Percentiles rank a stretch among this genome's conserved stretches.
Conservation (phyloP, 1,140 invertebrate genomes). For the Stratiolaelaps scimitus region DNA sequence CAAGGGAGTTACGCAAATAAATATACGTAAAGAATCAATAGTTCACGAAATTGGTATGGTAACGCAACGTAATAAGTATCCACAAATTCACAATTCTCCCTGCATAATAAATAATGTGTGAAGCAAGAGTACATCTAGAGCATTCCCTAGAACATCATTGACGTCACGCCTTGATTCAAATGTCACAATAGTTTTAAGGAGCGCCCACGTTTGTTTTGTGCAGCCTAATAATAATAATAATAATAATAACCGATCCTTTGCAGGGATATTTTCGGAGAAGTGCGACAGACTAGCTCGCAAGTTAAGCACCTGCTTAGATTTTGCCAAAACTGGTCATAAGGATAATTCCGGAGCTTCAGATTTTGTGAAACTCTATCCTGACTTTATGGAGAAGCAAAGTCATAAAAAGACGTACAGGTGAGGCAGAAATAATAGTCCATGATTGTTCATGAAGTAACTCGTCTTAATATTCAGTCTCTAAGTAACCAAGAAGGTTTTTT, state of each 20-base stretch:
- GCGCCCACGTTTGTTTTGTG: neutral
- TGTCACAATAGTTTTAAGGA: too few species aligned
- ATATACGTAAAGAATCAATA: too few species aligned
- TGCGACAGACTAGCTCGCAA: slow-evolving; percentile 37
- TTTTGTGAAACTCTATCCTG: slow-evolving; percentile 34
- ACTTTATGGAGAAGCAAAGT: slow-evolving; percentile 38
- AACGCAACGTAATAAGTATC: too few species aligned
- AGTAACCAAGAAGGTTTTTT: slow-evolving; percentile 28
- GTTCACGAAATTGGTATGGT: too few species aligned
- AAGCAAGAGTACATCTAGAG: too few species aligned
- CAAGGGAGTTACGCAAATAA: too few species aligned
- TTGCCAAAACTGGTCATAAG: slow-evolving; percentile 37
- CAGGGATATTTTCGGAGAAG: slow-evolving; percentile 34
- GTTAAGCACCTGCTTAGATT: slow-evolving; percentile 37
- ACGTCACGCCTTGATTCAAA: neutral
- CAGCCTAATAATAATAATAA: neutral
- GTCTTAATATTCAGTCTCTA: slow-evolving; percentile 30
- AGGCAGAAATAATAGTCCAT: slow-evolving; percentile 30
- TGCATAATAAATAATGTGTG: too few species aligned
- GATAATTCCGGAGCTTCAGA: slow-evolving; percentile 28
- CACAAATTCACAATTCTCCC: slow-evolving; percentile 10
- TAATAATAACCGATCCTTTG: neutral
- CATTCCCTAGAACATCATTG: neutral
- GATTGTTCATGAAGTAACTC: too few species aligned
- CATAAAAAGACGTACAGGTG: slow-evolving; percentile 32